These are phyloP conservation scores for Antitype chi DNA, from an alignment of 2,888 invertebrate genomes.

Conservation along the genomic window DNA sequence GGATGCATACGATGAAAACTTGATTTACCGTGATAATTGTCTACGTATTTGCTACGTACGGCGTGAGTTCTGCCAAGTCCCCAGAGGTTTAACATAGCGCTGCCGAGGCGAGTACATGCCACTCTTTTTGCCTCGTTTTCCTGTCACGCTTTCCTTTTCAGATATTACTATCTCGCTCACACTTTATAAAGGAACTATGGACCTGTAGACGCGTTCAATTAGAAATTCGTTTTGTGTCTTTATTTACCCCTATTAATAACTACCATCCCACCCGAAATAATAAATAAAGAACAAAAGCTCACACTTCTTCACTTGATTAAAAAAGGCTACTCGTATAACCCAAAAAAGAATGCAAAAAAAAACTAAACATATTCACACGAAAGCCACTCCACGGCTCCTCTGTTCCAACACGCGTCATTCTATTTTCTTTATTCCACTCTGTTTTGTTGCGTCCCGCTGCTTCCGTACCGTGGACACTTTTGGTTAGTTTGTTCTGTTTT, in stretches of 20 bases:
- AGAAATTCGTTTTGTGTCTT: constrained; percentile 17
- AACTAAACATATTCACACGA: constrained; percentile 49
- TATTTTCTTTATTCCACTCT: constrained; percentile 86
- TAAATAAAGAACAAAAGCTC: neutral
- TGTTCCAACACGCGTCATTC: constrained; percentile 82
- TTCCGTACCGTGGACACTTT: constrained; percentile 89
- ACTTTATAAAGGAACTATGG: constrained; percentile 40
- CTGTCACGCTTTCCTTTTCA: constrained; percentile 84
- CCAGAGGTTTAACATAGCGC: constrained; percentile 73
- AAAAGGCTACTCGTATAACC: neutral
- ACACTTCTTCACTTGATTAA: neutral
- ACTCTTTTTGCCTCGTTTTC: constrained; percentile 85
- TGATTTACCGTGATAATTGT: constrained; percentile 64
- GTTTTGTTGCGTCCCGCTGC: constrained; percentile 87
- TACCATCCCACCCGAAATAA: neutral
- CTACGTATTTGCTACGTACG: constrained; percentile 64
- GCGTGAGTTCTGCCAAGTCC: constrained; percentile 71
- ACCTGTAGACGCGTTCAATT: constrained; percentile 37
- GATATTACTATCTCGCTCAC: constrained; percentile 75
- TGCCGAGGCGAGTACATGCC: constrained; percentile 78
- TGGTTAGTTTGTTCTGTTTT: constrained; percentile 90
- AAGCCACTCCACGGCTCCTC: constrained; percentile 73
- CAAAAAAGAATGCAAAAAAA: constrained; percentile 17
- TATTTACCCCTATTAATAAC: neutral
- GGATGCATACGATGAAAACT: constrained; percentile 49